Percentiles rank a stretch among this genome's conserved stretches.
These are phyloP conservation scores for Metallyticus violacea DNA, from an alignment of 2,888 invertebrate genomes.

Conservation along the genomic window DNA sequence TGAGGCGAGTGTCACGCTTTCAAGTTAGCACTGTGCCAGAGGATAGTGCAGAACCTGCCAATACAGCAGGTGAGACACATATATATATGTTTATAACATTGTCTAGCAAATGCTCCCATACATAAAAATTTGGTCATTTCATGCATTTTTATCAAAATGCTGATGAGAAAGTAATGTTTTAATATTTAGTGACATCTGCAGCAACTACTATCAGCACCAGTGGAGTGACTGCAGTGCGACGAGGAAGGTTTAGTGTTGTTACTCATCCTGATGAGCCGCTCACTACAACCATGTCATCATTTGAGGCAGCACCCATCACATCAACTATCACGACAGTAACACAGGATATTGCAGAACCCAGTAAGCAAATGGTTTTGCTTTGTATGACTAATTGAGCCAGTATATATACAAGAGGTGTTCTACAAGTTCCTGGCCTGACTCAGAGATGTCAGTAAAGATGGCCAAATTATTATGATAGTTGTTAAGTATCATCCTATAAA, in stretches of 20 bases:
- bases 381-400: too few relatives aligned
- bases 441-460: too few relatives aligned
- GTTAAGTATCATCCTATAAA: too few relatives aligned
- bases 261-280: conserved; percentile 35
- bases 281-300: background rate
- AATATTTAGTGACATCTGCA: too few relatives aligned
- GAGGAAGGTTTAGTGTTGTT: conserved; percentile 41
- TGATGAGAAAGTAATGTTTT: background rate
- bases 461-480: too few relatives aligned
- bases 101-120: too few relatives aligned
- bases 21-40: conserved; percentile 54
- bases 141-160: background rate
- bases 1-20: conserved; percentile 50
- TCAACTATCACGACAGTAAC: background rate
- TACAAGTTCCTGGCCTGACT: too few relatives aligned
- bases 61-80: conserved; percentile 8
- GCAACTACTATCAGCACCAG: background rate
- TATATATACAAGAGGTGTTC: too few relatives aligned
- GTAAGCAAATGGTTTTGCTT: background rate
- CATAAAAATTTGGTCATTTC: background rate
- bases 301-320: background rate
- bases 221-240: background rate
- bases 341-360: background rate
- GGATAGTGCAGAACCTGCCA: conserved; percentile 21
- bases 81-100: background rate